Conservation (phyloP, 2,888 invertebrate species). For the Eupithecia tripunctaria region DNA sequence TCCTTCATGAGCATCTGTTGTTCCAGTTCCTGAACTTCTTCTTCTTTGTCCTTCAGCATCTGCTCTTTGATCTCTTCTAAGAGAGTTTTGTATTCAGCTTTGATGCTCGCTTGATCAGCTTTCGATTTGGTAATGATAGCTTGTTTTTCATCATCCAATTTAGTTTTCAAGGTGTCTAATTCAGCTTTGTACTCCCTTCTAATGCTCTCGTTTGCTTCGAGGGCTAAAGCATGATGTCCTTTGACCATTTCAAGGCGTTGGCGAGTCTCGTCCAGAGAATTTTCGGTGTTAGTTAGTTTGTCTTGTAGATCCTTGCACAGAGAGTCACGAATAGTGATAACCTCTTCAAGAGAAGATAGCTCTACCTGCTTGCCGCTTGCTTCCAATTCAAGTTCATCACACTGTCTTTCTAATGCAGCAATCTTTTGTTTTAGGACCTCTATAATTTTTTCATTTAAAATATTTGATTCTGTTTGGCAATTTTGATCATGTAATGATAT, state of each 20-base stretch:
- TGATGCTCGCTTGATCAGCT: slow-evolving; percentile 69
- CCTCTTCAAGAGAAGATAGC: slow-evolving; percentile 71
- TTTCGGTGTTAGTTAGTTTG: slow-evolving; percentile 70
- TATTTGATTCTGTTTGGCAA: slow-evolving; percentile 22
- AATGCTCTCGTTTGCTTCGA: slow-evolving; percentile 82
- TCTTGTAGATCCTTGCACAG: slow-evolving; percentile 77
- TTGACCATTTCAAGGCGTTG: slow-evolving; percentile 81
- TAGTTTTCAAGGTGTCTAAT: slow-evolving; percentile 72
- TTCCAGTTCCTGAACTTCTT: slow-evolving; percentile 67
- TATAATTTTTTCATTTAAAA: slow-evolving; percentile 44
- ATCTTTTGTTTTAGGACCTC: slow-evolving; percentile 61
- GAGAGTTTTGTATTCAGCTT: slow-evolving; percentile 63
- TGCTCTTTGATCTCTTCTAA: slow-evolving; percentile 69
- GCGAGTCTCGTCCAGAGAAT: slow-evolving; percentile 68
- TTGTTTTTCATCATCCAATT: slow-evolving; percentile 79
- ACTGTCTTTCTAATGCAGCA: slow-evolving; percentile 63
- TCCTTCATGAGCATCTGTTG: slow-evolving; percentile 67
- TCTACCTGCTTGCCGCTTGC: slow-evolving; percentile 74
- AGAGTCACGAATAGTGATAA: slow-evolving; percentile 76
- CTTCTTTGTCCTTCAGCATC: slow-evolving; percentile 68
- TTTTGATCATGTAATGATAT: slow-evolving; percentile 37
- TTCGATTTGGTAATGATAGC: slow-evolving; percentile 67
- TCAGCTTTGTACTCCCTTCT: slow-evolving; percentile 78
- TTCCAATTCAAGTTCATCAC: slow-evolving; percentile 73
- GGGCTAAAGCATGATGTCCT: slow-evolving; percentile 77